phyloP scores from a whole-genome alignment of 2,113 vertebrate species.

The Grammomys dolichurus region DNA sequence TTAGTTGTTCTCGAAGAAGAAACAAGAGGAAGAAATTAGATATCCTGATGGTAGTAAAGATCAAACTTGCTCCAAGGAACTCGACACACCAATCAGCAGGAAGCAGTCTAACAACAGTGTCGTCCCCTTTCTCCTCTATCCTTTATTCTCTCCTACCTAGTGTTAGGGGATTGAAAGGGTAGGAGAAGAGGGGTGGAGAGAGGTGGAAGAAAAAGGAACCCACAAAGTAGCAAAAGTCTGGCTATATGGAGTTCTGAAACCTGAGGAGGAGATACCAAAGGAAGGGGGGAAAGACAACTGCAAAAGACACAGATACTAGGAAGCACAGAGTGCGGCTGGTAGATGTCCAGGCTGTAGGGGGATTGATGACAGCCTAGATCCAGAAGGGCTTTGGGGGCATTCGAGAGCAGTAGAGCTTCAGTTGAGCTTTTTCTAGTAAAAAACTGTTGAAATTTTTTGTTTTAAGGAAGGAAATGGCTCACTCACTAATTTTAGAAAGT shows the following conservation, averaged over 20 bases:
- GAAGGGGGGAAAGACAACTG: background rate
- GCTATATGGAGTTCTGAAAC: background rate
- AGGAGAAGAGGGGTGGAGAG: too few species aligned
- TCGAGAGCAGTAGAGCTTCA: background rate
- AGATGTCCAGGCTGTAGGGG: background rate
- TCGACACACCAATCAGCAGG: too few species aligned
- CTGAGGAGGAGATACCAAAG: background rate
- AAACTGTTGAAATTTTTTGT: background rate
- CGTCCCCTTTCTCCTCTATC: too few species aligned
- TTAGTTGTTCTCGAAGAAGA: too few species aligned
- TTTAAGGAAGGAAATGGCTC: background rate
- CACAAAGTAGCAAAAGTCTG: background rate
- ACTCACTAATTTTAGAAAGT: background rate
- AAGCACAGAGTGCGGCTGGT: background rate
- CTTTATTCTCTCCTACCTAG: too few species aligned
- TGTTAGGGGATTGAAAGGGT: too few species aligned
- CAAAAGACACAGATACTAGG: background rate
- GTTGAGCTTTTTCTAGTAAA: slow-evolving; percentile 10
- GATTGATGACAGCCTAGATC: background rate
- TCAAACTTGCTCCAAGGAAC: too few species aligned
- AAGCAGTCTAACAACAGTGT: too few species aligned
- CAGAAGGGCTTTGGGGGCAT: background rate
- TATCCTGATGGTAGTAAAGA: too few species aligned
- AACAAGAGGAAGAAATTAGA: too few species aligned
- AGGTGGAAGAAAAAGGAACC: background rate